Base-by-base conservation (phyloP, 2,113 vertebrate species). In the Lophochroa leadbeateri region DNA sequence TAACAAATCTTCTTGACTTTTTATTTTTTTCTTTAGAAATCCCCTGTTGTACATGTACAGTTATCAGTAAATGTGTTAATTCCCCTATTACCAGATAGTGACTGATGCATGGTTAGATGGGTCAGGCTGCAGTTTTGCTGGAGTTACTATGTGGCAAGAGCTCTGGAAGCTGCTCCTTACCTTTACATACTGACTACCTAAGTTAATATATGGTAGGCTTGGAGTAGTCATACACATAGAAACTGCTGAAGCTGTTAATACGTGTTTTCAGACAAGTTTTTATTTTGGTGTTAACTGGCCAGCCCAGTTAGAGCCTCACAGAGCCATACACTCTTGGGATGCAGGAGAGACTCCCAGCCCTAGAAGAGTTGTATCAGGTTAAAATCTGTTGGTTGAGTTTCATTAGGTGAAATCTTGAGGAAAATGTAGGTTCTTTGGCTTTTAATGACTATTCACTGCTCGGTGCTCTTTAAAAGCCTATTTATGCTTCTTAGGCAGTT, bases 41-140 rank as follows among this genome's bases (percentile, higher is more conserved):
- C 31, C 37, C 3, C 13, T 71, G 1, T 46, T 65, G 4, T 18
- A 25, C 1, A 1, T 39, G 7, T 43, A 11, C 33, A 29, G 20
- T 70, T 58, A 43, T 9, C 25, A 61, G 3, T 74, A 65, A 44
- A 69, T 21, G 10, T 19, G 7, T 69, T 41, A 44, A 74, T 60
- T 74, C 1, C 20, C 55, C 11, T 71, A 4, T 82, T 70, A 25
- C 10, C 6, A 61, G 21, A 11, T 28, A 29, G 29, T 39, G 13
- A 14, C 23, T 47, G 44, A 55, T 55, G 5, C 4, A 6, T 28
- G 11, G 28, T 64, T 50, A 41, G 28, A 3, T 61, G 63, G 16
- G 16, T 86, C 65, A 60, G 27, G 17, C 29, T 49, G 85, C n/a
- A 53, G 0, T 90, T 35, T 52, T 83, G 24, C 6, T 75, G 31